phyloP scores from a whole-genome alignment of 2,113 vertebrate species.

The Oreotragus oreotragus region DNA sequence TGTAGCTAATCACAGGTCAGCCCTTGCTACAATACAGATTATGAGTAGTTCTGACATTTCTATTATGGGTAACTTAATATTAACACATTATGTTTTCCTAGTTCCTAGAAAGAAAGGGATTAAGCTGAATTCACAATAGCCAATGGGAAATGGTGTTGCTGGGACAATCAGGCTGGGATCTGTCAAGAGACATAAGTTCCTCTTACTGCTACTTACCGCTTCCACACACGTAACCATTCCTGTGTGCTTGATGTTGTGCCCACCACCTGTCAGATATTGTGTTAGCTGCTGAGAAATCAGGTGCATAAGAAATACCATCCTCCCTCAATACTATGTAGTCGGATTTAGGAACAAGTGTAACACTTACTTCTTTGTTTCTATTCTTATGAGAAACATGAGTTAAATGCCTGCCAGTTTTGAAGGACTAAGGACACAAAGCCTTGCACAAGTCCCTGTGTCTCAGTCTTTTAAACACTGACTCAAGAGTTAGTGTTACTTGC shows the following conservation, averaged over 20 bases:
- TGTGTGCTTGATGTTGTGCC: neutral
- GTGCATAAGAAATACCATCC: neutral
- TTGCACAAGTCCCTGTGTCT: neutral
- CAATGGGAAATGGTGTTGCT: neutral
- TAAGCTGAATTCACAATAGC: neutral
- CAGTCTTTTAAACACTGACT: neutral
- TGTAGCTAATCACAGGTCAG: neutral
- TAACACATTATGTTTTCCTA: neutral
- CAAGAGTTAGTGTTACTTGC: neutral
- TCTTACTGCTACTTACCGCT: neutral
- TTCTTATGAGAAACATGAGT: neutral
- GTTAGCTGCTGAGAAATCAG: neutral
- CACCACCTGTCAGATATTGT: too few relatives aligned
- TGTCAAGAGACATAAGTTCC: neutral
- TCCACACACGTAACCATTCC: neutral
- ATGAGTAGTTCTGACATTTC: neutral
- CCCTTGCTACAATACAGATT: too few relatives aligned
- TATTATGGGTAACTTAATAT: neutral
- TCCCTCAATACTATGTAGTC: neutral
- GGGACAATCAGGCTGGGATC: neutral
- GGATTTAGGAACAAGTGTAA: neutral
- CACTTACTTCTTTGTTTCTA: neutral
- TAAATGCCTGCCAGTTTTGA: neutral
- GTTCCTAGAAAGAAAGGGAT: neutral
- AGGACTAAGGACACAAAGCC: neutral